These are phyloP conservation scores for Rhorus exstirpatorius DNA, from an alignment of 2,888 invertebrate genomes.

Conservation along the genomic window DNA sequence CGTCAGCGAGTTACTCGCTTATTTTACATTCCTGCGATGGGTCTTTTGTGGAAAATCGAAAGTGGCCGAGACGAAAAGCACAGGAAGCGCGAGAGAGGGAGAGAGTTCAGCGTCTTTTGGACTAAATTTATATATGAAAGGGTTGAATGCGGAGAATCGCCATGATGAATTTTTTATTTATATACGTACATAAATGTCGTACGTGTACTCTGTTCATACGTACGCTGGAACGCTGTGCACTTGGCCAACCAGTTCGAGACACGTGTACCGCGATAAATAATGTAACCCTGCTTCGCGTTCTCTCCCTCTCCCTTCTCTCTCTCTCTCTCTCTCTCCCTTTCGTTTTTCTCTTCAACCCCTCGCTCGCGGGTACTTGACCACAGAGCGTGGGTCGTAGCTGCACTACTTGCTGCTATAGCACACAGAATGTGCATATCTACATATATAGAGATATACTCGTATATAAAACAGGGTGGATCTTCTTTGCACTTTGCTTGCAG, in stretches of 20 bases:
- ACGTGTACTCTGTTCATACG: slow-evolving; percentile 63
- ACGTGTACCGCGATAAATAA: slow-evolving; percentile 85
- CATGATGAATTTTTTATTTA: slow-evolving; percentile 2
- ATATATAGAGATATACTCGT: slow-evolving; percentile 40
- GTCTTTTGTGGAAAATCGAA: slow-evolving; percentile 21
- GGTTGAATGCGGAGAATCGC: slow-evolving; percentile 29
- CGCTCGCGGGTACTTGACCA: slow-evolving; percentile 55
- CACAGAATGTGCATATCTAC: slow-evolving; percentile 15
- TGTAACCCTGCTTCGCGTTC: slow-evolving; percentile 73
- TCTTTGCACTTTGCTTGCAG: slow-evolving; percentile 71
- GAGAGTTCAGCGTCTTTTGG: slow-evolving; percentile 61
- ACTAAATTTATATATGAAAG: slow-evolving; percentile 33
- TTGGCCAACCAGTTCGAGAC: slow-evolving; percentile 82
- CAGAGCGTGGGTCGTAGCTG: slow-evolving; percentile 53
- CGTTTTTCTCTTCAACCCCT: slow-evolving; percentile 51
- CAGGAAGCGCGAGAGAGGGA: slow-evolving; percentile 11
- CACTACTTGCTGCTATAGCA: slow-evolving; percentile 45
- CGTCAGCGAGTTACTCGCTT: neutral
- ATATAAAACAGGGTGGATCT: slow-evolving; percentile 62
- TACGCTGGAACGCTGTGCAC: slow-evolving; percentile 70
- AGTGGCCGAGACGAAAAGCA: slow-evolving; percentile 26
- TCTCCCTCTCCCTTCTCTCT: slow-evolving; percentile 48
- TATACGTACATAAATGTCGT: slow-evolving; percentile 6
- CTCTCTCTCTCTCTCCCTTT: slow-evolving; percentile 56
- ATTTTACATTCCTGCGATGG: neutral